Conservation (phyloP, 2,888 invertebrate species). For the Temnothorax unifasciatus region DNA sequence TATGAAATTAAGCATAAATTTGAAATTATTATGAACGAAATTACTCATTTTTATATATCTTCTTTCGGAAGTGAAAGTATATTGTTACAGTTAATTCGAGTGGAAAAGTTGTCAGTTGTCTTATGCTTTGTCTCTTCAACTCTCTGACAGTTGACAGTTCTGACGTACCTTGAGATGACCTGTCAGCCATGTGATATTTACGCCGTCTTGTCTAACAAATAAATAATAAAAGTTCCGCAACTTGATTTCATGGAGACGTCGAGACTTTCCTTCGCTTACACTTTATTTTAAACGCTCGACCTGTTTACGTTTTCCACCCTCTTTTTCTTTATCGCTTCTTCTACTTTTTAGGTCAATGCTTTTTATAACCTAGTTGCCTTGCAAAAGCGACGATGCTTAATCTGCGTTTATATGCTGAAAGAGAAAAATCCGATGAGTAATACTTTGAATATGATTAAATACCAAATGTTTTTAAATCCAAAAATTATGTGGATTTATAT, state of each 20-base stretch:
- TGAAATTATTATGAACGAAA: slow-evolving; percentile 26
- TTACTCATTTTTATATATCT: slow-evolving; percentile 23
- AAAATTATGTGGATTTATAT: slow-evolving; percentile 5
- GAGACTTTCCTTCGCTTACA: slow-evolving; percentile 49
- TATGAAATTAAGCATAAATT: slow-evolving; percentile 26
- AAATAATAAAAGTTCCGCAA: slow-evolving; percentile 52
- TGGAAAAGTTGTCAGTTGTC: slow-evolving; percentile 40
- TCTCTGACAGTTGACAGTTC: slow-evolving; percentile 32
- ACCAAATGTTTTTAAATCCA: background rate
- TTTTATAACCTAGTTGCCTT: slow-evolving; percentile 47
- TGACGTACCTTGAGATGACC: slow-evolving; percentile 32
- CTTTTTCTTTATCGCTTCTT: slow-evolving; percentile 53
- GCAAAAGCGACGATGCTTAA: slow-evolving; percentile 50
- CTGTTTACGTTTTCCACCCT: slow-evolving; percentile 57
- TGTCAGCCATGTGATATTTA: slow-evolving; percentile 51
- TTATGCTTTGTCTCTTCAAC: slow-evolving; percentile 35
- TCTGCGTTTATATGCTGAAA: slow-evolving; percentile 43
- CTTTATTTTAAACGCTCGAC: slow-evolving; percentile 58
- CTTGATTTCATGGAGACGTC: slow-evolving; percentile 51
- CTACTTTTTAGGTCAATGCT: slow-evolving; percentile 53
- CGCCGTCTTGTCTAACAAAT: slow-evolving; percentile 41
- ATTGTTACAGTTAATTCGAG: slow-evolving; percentile 26
- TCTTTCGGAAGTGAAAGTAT: background rate
- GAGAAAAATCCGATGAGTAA: slow-evolving; percentile 25
- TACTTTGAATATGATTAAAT: slow-evolving; percentile 27